These are phyloP conservation scores for Pseudomugil gertrudae DNA, from an alignment of 2,797 vertebrate genomes.

Conservation along the genomic window DNA sequence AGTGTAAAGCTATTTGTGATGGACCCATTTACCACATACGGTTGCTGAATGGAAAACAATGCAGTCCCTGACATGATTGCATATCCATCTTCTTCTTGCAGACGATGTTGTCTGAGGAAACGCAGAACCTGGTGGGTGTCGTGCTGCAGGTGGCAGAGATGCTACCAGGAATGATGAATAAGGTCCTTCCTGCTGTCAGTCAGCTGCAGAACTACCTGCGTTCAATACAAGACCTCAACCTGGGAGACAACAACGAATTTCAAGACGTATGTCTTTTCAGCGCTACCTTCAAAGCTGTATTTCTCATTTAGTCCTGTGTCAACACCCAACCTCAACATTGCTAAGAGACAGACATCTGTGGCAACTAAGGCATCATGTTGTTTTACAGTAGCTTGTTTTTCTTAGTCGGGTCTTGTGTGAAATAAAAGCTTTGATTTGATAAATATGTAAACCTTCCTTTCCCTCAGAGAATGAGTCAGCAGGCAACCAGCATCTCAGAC, in stretches of 20 bases:
- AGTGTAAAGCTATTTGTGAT: too few relatives aligned
- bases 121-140: conserved; percentile 67
- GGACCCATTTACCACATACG: too few relatives aligned
- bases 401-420: not conserved
- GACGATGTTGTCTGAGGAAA: conserved; percentile 77
- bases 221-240: conserved; percentile 65
- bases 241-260: conserved; percentile 62
- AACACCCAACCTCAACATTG: not conserved
- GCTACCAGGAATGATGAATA: conserved; percentile 67
- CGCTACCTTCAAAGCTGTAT: not conserved
- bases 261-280: conserved; percentile 54
- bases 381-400: not conserved
- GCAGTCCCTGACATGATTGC: not conserved
- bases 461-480: conserved; percentile 61
- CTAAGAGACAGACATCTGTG: not conserved
- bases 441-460: not conserved
- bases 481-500: conserved; percentile 50
- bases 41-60: not conserved
- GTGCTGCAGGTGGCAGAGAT: conserved; percentile 64
- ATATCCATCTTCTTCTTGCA: conserved; percentile 46
- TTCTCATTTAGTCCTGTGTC: conserved; percentile 7
- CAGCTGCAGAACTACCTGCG: conserved; percentile 71
- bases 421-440: not conserved
- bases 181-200: conserved; percentile 65
- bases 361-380: not conserved